Evolutionary conservation across 2,888 invertebrate genomes (phyloP), one percentile per base, ranked within the genome.

Genomic region (Hoplodrina ambigua): DNA sequence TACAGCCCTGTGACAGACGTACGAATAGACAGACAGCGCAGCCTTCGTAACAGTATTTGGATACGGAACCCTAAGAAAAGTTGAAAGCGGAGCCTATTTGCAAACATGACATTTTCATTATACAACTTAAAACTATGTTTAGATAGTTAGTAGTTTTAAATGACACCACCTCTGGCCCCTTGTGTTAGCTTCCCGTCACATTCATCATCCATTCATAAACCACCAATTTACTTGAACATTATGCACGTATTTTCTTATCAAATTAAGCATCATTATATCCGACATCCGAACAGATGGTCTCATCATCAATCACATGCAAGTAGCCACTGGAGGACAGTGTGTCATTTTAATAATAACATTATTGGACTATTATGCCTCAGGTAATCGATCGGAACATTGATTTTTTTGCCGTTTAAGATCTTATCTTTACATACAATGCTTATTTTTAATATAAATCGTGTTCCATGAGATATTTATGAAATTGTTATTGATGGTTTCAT

Each of bases 291-390:
- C 86, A 86, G 83, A 84, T 88, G 86, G 88, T 81, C 79, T 71
- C 33, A 67, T 72, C 80, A 88, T 88, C 79, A 86, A 88, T 88
- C 89, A 85, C 75, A 61, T 44, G 53, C 76, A 85, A 86, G 83
- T 83, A 85, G 83, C 73, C 59, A 30, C 58, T 63, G 74, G 81
- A 78, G 85, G 85, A 82, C 85, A 75, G 54, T 61, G 72, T 81
- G 83, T 84, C 84, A 83, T 84, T 85, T 82, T 80, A 73, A 82
- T 88, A 85, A 86, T 85, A 84, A 75, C 59, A 56, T 82, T 84
- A 85, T 78, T 78, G 79, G 77, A 78, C 80, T 81, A 83, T 83
- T 79, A 85, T 78, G 75, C 78, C 61, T 8, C 57, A 4, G 30
- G 71, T 84, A 82, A 84, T 83, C 72, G 83, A 80, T 77, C 53